A percentile compares a stretch with the other conserved stretches of the same genome.
Conservation (phyloP, 1,140 invertebrate genomes). For the Euura saliciscinereae region DNA sequence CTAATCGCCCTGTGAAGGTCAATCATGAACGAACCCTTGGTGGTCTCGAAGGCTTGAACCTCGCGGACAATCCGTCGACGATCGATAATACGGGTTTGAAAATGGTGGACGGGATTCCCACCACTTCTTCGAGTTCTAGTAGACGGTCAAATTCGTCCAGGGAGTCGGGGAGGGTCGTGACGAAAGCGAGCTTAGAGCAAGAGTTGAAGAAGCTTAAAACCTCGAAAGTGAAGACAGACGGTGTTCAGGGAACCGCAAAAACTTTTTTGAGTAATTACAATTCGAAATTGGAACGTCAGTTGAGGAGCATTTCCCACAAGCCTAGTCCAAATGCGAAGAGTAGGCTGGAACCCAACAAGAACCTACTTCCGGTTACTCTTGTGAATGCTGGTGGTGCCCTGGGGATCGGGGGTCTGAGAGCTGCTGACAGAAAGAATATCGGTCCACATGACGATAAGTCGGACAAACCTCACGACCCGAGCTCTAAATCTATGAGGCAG, state of each 20-base stretch:
- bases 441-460: background rate
- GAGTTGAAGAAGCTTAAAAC: background rate
- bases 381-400: conserved; percentile 8
- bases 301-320: conserved; percentile 21
- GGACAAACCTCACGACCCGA: conserved; percentile 17
- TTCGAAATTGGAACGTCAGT: conserved; percentile 22
- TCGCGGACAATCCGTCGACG: background rate
- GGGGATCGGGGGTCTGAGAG: background rate
- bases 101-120: background rate
- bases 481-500: conserved; percentile 31
- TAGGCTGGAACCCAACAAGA: background rate
- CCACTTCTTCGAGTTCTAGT: background rate
- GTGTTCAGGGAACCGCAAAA: background rate
- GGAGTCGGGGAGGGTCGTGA: background rate
- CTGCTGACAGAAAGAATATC: background rate
- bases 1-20: background rate
- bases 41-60: background rate
- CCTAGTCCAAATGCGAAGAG: conserved; percentile 4
- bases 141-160: background rate
- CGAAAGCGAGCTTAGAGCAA: background rate
- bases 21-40: background rate
- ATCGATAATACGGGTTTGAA: background rate
- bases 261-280: conserved; percentile 3
- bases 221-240: background rate
- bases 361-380: background rate